Evolutionary conservation across 2,113 vertebrate genomes (phyloP).

Genomic region (Ctenomys sociabilis): DNA sequence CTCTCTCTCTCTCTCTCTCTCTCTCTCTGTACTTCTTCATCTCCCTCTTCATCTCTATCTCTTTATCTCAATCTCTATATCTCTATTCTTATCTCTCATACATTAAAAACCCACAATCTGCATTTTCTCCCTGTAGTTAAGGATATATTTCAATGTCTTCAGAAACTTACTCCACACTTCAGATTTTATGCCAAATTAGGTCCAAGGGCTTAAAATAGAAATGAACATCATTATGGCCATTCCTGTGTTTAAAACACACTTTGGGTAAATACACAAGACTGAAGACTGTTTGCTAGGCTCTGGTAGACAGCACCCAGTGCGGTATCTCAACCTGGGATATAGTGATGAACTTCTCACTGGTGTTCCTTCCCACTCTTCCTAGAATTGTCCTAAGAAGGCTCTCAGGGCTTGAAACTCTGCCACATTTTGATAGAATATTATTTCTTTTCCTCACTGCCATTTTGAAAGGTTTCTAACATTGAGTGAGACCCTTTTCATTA

Average conservation of each 20-base stretch:
- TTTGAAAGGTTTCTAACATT: constrained; percentile 1
- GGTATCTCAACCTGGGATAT: not conserved
- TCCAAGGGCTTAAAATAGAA: not conserved
- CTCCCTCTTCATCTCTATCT: not conserved
- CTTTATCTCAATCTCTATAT: not conserved
- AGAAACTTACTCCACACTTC: constrained; percentile 58
- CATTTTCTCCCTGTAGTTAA: not conserved
- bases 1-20: no score
- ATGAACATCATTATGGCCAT: not conserved
- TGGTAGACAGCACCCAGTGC: not conserved
- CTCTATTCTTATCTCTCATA: not conserved
- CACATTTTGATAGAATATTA: not conserved
- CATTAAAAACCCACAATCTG: not conserved
- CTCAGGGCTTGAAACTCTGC: not conserved
- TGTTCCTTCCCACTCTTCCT: not conserved
- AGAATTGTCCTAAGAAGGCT: not conserved
- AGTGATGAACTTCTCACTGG: not conserved
- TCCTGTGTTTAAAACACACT: constrained; percentile 19
- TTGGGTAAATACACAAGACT: not conserved
- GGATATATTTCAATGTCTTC: constrained; percentile 12
- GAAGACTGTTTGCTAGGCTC: not conserved
- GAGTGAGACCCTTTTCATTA: not conserved
- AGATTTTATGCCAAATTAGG: constrained; percentile 49
- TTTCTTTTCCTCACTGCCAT: not conserved
- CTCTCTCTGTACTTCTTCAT: not conserved